These are phyloP conservation scores for Hydropsyche betteni DNA, from an alignment of 2,888 invertebrate species.

Conservation along the genomic window DNA sequence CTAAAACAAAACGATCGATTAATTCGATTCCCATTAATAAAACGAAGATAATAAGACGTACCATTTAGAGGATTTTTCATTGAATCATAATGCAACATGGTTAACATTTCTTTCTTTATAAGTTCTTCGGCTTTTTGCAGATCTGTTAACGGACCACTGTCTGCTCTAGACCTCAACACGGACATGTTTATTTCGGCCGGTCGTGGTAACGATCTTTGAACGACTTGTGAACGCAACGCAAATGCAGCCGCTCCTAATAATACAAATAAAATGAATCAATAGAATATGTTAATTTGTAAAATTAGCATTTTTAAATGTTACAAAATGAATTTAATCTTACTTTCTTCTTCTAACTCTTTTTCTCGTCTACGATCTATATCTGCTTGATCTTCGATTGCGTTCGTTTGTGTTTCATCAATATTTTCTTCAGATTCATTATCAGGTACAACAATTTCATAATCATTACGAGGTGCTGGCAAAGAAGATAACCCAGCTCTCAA, in stretches of 20 bases:
- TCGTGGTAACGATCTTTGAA: conserved; percentile 85
- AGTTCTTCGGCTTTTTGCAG: conserved; percentile 95
- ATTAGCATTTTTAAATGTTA: not conserved
- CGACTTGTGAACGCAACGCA: conserved; percentile 82
- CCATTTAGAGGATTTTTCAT: conserved; percentile 74
- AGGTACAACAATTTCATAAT: conserved; percentile 98
- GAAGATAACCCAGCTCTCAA: conserved; percentile 80
- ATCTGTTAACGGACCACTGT: conserved; percentile 81
- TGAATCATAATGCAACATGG: conserved; percentile 92
- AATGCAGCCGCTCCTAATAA: conserved; percentile 70
- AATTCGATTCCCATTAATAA: not conserved
- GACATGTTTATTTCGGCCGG: conserved; percentile 86
- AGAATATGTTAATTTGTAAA: not conserved
- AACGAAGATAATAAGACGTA: conserved; percentile 15
- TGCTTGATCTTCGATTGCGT: conserved; percentile 85
- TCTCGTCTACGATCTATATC: conserved; percentile 79
- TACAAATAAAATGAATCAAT: not conserved
- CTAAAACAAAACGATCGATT: conserved; percentile 5
- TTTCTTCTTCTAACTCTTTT: conserved; percentile 75
- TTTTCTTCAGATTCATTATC: conserved; percentile 73
- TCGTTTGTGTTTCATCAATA: conserved; percentile 53
- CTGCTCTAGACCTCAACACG: conserved; percentile 79
- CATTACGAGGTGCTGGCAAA: conserved; percentile 92
- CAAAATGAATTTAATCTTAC: conserved; percentile 56
- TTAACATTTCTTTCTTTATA: conserved; percentile 95